Base-by-base conservation (phyloP, 2,888 invertebrate species). In the Drosophila melanocephala region DNA sequence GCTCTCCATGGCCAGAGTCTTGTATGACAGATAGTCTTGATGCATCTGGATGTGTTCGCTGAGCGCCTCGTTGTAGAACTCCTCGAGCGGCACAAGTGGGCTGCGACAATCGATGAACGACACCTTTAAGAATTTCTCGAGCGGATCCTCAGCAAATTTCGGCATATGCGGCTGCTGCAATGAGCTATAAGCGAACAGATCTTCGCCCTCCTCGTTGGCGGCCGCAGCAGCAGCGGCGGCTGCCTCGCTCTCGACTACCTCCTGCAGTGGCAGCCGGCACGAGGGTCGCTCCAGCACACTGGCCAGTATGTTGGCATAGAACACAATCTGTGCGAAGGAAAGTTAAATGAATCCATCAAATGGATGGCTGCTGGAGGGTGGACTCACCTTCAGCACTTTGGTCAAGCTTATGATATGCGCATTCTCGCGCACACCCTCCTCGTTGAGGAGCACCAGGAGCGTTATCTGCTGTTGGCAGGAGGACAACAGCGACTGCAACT, bases 31-130 rank as follows among this genome's bases (percentile, higher is more conserved):
- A 94, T 98, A 98, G 94, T 99, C 98, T 91, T 96, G 96, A 93
- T 98, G 98, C 97, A 98, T 98, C 94, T 98, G 98, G 76, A 99
- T 96, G 67, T 96, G 96, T 93, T 98, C 98, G 94, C 98, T 98
- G 58, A 98, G 94, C 1, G 97, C 96, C 93, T 99, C 98, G 93
- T 99, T 98, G 94, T 98, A 98, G 94, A 99, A 99, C 90, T 98
- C 98, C 77, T 96, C 96, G 91, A 97, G 97, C 67, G 97, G 96
- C 92, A 99, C 95, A 88, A 96, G 95, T 44, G 98, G 98, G 91
- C 95, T 95, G 58, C 98, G 95, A 92, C 97, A 97, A 92, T 98
- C 97, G 89, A 92, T 85, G 52, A 81, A 82, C 4, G 91, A 89
- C n/a, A 93, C 94, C 84, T 95, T 96, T 89, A 98, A 95, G 94